A percentile compares a stretch with the other conserved stretches of the same genome.
phyloP scores from a whole-genome alignment of 1,140 invertebrate genomes.

The Grapholita molesta region DNA sequence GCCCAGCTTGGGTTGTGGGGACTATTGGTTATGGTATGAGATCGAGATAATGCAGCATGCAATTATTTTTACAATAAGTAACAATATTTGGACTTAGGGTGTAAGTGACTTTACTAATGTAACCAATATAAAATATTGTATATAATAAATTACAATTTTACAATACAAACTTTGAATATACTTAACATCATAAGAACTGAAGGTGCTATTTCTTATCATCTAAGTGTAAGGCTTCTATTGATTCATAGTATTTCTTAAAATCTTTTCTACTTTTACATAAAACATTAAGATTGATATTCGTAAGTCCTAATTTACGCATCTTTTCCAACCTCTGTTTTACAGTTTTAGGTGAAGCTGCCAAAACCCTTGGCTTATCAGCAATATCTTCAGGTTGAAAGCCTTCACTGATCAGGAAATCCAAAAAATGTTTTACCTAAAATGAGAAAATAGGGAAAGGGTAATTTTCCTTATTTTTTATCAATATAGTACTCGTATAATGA shows the following conservation, averaged over 20 bases:
- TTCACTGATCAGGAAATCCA: conserved; percentile 65
- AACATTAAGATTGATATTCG: conserved; percentile 67
- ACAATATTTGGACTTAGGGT: too few species aligned
- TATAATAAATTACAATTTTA: too few species aligned
- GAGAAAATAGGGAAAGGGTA: conserved; percentile 13
- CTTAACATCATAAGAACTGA: background rate
- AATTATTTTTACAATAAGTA: too few species aligned
- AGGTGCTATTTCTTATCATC: conserved; percentile 20
- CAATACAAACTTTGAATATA: too few species aligned
- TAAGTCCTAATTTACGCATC: conserved; percentile 47
- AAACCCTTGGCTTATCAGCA: conserved; percentile 57
- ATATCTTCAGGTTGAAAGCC: conserved; percentile 66
- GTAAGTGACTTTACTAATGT: too few species aligned
- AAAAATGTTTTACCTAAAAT: conserved; percentile 65
- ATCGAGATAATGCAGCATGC: too few species aligned
- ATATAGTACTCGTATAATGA: too few species aligned
- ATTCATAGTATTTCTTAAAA: conserved; percentile 65
- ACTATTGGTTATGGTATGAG: too few species aligned
- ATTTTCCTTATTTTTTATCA: too few species aligned
- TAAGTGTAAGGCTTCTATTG: conserved; percentile 37
- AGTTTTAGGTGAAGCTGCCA: conserved; percentile 65
- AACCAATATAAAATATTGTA: too few species aligned
- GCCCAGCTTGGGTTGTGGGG: too few species aligned
- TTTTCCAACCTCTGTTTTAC: conserved; percentile 57
- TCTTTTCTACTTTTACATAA: conserved; percentile 69